Evolutionary conservation across 2,113 vertebrate genomes (phyloP).

Genomic region (Gavia stellata): DNA sequence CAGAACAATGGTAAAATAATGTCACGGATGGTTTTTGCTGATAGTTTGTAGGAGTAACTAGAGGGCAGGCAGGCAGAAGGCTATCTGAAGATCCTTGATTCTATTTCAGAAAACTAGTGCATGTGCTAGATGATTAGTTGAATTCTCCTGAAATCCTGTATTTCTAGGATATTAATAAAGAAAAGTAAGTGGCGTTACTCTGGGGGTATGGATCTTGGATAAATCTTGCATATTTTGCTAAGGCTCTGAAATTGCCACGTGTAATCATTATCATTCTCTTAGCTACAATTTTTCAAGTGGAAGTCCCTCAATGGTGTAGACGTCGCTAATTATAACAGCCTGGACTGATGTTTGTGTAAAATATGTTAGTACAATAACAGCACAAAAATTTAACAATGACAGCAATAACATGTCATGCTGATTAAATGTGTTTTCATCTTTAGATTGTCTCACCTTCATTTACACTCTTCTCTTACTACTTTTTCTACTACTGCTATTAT

Average conservation of each 20-base stretch:
- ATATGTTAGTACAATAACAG: not conserved
- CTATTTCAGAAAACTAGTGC: not conserved
- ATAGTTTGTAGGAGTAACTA: not conserved
- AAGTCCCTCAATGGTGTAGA: not conserved
- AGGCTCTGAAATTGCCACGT: not conserved
- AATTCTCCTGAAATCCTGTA: not conserved
- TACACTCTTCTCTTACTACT: not conserved
- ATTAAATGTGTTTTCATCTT: not conserved
- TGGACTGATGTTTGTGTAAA: constrained; percentile 39
- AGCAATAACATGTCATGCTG: not conserved
- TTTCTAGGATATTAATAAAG: not conserved
- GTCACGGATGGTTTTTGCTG: not conserved
- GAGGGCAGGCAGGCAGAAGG: not conserved
- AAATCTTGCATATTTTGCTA: not conserved
- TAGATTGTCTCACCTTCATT: not conserved
- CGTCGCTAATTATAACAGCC: constrained; percentile 28
- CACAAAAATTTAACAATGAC: not conserved
- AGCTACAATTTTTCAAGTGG: not conserved
- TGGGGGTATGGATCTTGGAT: not conserved
- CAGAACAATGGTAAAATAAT: not conserved
- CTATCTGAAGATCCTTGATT: not conserved
- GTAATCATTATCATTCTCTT: not conserved
- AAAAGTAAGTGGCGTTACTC: not conserved
- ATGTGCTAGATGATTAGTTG: not conserved
- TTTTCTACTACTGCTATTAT: not conserved